These are phyloP conservation scores for Heteractis magnifica DNA, from an alignment of 92 coral and sea anemone genomes.

Conservation along the genomic window DNA sequence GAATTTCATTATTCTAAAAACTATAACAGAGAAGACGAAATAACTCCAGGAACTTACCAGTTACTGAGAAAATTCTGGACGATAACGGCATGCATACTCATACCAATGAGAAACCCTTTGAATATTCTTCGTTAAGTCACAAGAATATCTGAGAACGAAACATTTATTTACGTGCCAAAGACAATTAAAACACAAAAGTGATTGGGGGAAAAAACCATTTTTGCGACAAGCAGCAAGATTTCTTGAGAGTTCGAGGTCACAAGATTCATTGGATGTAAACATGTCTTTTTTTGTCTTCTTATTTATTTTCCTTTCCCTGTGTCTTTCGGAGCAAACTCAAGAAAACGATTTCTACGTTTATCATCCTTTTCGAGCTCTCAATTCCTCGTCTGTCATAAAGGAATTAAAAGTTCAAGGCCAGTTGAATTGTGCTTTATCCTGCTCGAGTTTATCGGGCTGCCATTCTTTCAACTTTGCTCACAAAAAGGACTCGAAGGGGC, in stretches of 20 bases:
- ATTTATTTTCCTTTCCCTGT: neutral
- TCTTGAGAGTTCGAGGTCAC: neutral
- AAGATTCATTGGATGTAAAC: neutral
- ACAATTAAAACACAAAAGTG: neutral
- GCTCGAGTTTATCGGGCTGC: constrained; percentile 1
- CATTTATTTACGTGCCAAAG: no score
- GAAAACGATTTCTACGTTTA: constrained; percentile 7
- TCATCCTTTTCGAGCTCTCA: constrained; percentile 8
- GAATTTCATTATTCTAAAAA: neutral
- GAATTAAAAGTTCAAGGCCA: constrained; percentile 10
- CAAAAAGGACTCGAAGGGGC: neutral
- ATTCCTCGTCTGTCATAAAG: constrained; percentile 1
- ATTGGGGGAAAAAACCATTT: neutral
- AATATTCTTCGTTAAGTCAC: neutral
- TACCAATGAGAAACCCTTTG: neutral
- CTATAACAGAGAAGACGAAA: no score
- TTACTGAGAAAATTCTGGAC: no score
- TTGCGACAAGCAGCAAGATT: neutral
- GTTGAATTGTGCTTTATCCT: constrained; percentile 34
- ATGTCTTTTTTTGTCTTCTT: neutral
- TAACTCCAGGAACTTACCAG: no score
- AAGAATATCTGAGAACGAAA: no score
- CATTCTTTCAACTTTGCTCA: constrained; percentile 36
- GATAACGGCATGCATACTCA: neutral
- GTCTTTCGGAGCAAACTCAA: constrained; percentile 9